These are phyloP conservation scores for Acholoe squamosa DNA, from an alignment of 2,888 invertebrate species.

Conservation along the genomic window DNA sequence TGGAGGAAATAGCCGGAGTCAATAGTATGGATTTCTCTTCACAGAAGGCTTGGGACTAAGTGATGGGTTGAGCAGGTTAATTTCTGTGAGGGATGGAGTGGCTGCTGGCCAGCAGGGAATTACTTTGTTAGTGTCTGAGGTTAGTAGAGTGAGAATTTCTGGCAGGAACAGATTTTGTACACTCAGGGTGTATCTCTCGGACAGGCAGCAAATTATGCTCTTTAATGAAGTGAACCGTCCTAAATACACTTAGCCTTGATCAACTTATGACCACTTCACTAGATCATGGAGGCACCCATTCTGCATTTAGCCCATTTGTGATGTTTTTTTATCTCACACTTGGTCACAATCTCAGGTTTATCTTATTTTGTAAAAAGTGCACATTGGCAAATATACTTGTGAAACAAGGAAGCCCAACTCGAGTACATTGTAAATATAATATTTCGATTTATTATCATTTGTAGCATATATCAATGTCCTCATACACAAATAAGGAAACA, in stretches of 20 bases:
- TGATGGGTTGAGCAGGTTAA: neutral
- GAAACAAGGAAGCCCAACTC: neutral
- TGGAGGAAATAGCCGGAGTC: neutral
- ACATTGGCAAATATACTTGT: neutral
- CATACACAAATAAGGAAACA: constrained; percentile 17
- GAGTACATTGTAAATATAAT: constrained; percentile 2
- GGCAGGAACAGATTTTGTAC: neutral
- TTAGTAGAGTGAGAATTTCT: neutral
- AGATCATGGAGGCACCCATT: too few species aligned
- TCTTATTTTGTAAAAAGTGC: neutral
- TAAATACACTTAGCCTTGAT: neutral
- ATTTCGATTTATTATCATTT: constrained; percentile 30
- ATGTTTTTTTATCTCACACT: too few species aligned
- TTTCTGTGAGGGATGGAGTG: constrained; percentile 6
- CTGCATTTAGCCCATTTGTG: too few species aligned
- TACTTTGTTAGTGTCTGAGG: neutral
- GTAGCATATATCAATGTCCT: neutral
- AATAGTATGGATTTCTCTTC: constrained; percentile 5
- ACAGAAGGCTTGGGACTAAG: neutral
- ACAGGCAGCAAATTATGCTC: neutral
- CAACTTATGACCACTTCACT: too few species aligned
- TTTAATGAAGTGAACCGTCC: neutral
- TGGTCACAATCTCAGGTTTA: neutral
- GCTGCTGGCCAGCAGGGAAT: neutral
- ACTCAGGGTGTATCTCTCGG: neutral